A percentile compares a stretch with the other conserved stretches of the same genome.
Conservation (phyloP, 2,113 vertebrate genomes). For the Leptobrachium leishanense region DNA sequence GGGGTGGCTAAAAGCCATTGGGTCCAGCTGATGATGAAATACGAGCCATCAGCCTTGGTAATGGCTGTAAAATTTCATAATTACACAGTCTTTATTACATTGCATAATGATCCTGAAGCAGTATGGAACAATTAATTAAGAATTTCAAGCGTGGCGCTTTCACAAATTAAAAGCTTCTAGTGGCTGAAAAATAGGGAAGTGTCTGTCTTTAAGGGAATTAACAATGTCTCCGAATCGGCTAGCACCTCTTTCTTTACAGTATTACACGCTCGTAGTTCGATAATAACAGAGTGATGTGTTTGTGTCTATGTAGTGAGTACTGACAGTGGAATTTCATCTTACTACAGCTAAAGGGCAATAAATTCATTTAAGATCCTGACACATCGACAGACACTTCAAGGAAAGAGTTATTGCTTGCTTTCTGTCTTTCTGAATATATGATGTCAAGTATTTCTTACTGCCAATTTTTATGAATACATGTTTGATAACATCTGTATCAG, state of each 20-base stretch:
- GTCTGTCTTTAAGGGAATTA: constrained; percentile 90
- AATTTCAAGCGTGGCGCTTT: constrained; percentile 98
- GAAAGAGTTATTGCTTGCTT: constrained; percentile 65
- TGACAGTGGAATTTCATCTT: constrained; percentile 61
- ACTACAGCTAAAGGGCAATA: constrained; percentile 60
- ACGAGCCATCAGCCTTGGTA: constrained; percentile 99
- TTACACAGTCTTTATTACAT: constrained; percentile 99
- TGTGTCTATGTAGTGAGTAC: constrained; percentile 52
- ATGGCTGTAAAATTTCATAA: constrained; percentile 99
- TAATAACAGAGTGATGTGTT: constrained; percentile 51
- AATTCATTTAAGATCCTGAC: constrained; percentile 63
- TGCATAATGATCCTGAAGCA: constrained; percentile 99
- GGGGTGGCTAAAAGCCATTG: constrained; percentile 88
- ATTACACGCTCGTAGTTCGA: constrained; percentile 34
- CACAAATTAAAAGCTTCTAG: constrained; percentile 97
- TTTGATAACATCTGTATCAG: constrained; percentile 46
- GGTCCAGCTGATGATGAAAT: constrained; percentile 99
- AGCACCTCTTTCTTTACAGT: constrained; percentile 46
- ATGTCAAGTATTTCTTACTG: constrained; percentile 53
- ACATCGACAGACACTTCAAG: constrained; percentile 64
- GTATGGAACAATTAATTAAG: constrained; percentile 99
- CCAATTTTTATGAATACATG: constrained; percentile 49
- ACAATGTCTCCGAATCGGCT: constrained; percentile 68
- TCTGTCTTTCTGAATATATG: constrained; percentile 60
- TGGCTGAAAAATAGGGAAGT: constrained; percentile 87